Evolutionary conservation across 1,140 invertebrate genomes (phyloP).

Genomic region (Ladona fulva): DNA sequence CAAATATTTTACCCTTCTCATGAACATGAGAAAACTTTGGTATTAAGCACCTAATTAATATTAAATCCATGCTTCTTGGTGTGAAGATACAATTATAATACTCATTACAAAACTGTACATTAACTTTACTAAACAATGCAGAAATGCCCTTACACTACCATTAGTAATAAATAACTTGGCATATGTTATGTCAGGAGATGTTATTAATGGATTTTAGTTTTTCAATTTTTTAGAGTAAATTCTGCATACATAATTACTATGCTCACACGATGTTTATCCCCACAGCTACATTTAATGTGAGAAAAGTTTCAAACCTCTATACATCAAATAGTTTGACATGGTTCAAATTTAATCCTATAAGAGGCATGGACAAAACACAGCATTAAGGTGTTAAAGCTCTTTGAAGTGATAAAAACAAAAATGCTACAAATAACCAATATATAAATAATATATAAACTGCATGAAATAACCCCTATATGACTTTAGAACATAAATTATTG

Average conservation of each 20-base stretch:
- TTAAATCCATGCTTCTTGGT: background rate
- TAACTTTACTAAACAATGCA: background rate
- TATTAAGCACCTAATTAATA: background rate
- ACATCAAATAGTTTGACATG: background rate
- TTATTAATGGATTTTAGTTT: too few relatives aligned
- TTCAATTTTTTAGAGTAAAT: too few relatives aligned
- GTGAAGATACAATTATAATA: background rate
- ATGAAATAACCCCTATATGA: background rate
- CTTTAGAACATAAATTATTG: background rate
- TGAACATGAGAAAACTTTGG: background rate
- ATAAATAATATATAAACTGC: background rate
- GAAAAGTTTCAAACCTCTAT: background rate
- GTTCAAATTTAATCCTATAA: background rate
- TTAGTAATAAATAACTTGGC: background rate
- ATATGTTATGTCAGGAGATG: too few relatives aligned
- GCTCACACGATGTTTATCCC: background rate
- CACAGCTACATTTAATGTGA: background rate
- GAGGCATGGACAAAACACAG: background rate
- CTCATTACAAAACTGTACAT: conserved; percentile 10
- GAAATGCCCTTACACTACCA: background rate
- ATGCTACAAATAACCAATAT: background rate
- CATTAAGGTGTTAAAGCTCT: background rate
- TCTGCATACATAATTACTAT: background rate
- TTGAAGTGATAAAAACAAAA: background rate
- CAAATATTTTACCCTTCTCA: background rate